phyloP scores from a whole-genome alignment of 1,140 invertebrate species.

The Geopemphigus sp. region DNA sequence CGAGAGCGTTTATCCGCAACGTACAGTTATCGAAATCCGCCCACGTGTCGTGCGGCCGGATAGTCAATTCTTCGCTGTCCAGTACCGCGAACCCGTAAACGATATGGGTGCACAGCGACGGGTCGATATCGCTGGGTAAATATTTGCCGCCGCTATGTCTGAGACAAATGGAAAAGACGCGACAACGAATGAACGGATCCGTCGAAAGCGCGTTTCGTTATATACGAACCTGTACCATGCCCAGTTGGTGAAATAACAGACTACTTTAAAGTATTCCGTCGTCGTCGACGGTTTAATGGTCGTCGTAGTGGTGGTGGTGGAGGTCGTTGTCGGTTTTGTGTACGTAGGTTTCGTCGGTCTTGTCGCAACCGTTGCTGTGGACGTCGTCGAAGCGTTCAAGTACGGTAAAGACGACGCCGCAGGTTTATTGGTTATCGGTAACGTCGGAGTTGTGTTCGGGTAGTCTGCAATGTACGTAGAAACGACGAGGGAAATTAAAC shows the following conservation, averaged over 20 bases:
- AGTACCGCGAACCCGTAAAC: conserved; percentile 72
- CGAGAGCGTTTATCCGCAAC: conserved; percentile 50
- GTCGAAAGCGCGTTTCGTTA: not conserved
- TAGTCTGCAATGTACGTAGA: not conserved
- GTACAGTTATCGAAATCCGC: conserved; percentile 67
- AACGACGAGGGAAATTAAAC: too few relatives aligned
- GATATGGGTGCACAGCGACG: conserved; percentile 70
- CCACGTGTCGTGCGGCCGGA: conserved; percentile 69
- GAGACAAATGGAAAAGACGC: too few relatives aligned
- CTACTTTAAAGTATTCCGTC: conserved; percentile 60
- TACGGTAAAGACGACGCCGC: conserved; percentile 25
- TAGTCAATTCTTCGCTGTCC: conserved; percentile 61
- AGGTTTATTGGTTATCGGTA: conserved; percentile 3
- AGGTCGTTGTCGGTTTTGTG: conserved; percentile 1
- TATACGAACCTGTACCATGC: conserved; percentile 61
- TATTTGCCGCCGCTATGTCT: conserved; percentile 65
- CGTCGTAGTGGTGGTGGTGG: conserved; percentile 4
- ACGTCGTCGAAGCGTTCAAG: not conserved
- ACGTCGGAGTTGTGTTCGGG: not conserved
- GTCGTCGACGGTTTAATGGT: not conserved
- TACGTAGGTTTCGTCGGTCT: conserved; percentile 25
- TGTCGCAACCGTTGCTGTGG: conserved; percentile 8
- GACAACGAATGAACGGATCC: too few relatives aligned
- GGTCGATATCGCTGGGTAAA: conserved; percentile 66
- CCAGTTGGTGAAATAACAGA: conserved; percentile 73